phyloP scores from a whole-genome alignment of 2,113 vertebrate genomes.

The Pterophyllum scalare region DNA sequence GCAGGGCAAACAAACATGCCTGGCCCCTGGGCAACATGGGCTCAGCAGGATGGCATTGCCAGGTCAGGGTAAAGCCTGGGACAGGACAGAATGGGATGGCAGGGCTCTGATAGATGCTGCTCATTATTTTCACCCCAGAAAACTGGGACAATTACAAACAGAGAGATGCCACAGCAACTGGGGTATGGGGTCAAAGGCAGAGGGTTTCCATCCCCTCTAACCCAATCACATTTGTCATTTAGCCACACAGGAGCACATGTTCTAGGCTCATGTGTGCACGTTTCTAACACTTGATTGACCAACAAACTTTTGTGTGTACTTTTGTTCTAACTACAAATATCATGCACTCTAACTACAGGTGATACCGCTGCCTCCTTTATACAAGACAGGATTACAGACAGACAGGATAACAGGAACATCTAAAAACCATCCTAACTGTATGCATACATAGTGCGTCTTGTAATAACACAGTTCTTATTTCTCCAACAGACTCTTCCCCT shows the following conservation, averaged over 20 bases:
- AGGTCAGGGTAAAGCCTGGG: conserved; percentile 66
- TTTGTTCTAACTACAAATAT: neutral
- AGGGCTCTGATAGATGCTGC: conserved; percentile 73
- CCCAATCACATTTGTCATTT: conserved; percentile 49
- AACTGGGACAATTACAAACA: conserved; percentile 73
- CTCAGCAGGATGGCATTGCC: conserved; percentile 73
- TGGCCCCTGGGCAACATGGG: conserved; percentile 64
- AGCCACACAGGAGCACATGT: conserved; percentile 27
- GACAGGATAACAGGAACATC: neutral
- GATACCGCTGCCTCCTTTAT: neutral
- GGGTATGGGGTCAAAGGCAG: conserved; percentile 58
- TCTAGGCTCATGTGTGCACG: neutral
- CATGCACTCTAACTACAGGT: neutral
- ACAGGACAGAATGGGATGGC: conserved; percentile 67
- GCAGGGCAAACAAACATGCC: conserved; percentile 77
- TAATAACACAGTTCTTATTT: neutral
- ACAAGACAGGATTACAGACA: neutral
- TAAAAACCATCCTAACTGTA: no score
- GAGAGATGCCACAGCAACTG: conserved; percentile 59
- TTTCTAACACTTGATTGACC: conserved; percentile 14
- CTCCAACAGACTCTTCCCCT: neutral
- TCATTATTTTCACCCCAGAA: conserved; percentile 76
- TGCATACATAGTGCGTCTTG: neutral
- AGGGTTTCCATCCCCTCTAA: conserved; percentile 52
- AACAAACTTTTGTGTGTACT: conserved; percentile 7